Base-by-base conservation (phyloP, 2,113 vertebrate genomes). In the Poecilia latipinna region DNA sequence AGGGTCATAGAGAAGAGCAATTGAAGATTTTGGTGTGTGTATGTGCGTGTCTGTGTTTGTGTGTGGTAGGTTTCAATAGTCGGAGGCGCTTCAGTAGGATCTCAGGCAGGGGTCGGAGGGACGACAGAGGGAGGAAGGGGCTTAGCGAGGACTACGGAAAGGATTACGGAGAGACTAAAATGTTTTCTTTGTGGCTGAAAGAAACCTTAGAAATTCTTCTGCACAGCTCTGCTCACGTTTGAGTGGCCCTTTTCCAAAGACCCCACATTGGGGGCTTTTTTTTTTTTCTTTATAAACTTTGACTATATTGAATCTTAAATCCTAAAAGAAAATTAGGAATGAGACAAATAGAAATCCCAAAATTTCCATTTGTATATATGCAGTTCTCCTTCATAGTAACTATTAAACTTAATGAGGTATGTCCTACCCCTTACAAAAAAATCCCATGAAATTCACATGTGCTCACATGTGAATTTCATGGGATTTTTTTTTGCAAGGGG, bases 101-200 rank as follows among this genome's bases (percentile, higher is more conserved):
- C 84, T 65, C 79, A 82, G 78, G 79, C 71, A 68, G 74, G 72
- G 77, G 75, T 70, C 35, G 37, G 70, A 75, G 78, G 75, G 80
- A 84, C 63, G 80, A 29, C 65, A 37, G 28, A 28, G 77, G 80
- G 82, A 84, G 79, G 82, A 86, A 87, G 82, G 83, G 91, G 91
- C 87, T 92, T 93, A 89, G 81, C 84, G 88, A 86, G 82, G 82
- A 84, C 85, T 91, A 90, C 76, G 54, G 82, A 85, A 86, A 90
- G 92, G 92, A 93, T 94, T 94, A 94, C 81, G 64, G 74, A 82
- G 82, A 77, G 78, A 83, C 84, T 91, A 92, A 94, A 94, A 93
- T 94, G 89, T 95, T 95, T 95, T 95, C 93, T 93, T 95, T 94
- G 90, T 90, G 86, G 90, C 86, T 86, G 83, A 86, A 92, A 80